Base-by-base conservation (phyloP, 2,797 vertebrate genomes). In the Bryconaethiops microstoma region DNA sequence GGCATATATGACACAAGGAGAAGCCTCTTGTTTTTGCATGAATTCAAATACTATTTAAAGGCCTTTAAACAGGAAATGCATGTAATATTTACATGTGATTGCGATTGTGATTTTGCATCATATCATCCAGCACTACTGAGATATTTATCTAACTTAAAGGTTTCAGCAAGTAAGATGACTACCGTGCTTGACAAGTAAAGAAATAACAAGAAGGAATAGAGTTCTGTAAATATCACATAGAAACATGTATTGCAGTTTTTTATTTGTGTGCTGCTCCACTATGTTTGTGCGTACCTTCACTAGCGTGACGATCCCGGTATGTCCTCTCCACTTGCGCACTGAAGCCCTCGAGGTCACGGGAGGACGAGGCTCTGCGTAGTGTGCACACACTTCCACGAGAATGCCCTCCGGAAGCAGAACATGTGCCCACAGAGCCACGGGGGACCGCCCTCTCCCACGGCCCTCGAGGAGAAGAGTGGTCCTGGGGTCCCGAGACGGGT, bases 261-360 rank as follows among this genome's bases (percentile, higher is more conserved):
- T 65, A 19, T 13, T 17, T 40, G 45, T 72, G 19, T 25, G 8
- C 6, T 25, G 12, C 10, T 76, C 6, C 19, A 55, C 59, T 39
- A 19, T 35, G 1, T 52, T 52, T 57, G 19, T n/a, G 16, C 76
- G 19, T 96, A 99, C 98, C 98, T 99, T 99, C 97, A 29, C 97
- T 99, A 85, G 97, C 95, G 0, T 99, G 98, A 55, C 97, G 94
- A 87, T 97, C 97, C 90, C 97, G 96, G 92, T 97, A 99, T 77
- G 89, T 81, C 85, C 86, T 89, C 82, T 92, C 96, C 89, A 95
- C 95, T 80, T 96, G 93, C 62, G 94, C 77, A 57, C 89, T 93
- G 86, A 97, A 96, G 81, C 96, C 96, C 90, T 98, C 96, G 63
- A 99, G 95, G 86, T 99, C 96, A 1, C 98, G 97, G 19, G 97